Conservation (phyloP, 2,888 invertebrate genomes). For the Anarsia innoxiella region DNA sequence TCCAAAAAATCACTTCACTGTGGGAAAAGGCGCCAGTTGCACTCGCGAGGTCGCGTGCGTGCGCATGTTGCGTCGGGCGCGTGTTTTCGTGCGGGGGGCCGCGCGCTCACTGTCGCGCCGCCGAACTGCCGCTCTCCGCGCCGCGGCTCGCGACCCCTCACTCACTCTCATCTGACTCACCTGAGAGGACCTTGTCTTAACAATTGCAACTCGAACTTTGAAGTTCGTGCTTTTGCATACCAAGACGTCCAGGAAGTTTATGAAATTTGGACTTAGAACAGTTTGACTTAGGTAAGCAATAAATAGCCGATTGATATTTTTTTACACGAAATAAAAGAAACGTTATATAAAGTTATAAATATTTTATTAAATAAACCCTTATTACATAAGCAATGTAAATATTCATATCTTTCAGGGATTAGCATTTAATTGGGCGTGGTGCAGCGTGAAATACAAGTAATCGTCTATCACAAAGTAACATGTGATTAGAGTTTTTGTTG, state of each 20-base stretch:
- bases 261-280: constrained; percentile 7
- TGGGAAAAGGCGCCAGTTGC: constrained; percentile 38
- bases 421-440: constrained; percentile 2
- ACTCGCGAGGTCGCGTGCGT: constrained; percentile 50
- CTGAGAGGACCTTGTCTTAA: constrained; percentile 16
- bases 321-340: no score
- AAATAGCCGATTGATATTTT: no score
- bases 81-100: constrained; percentile 48
- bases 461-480: no score
- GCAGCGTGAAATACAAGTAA: neutral
- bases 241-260: no score
- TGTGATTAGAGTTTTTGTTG: no score
- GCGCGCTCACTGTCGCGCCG: constrained; percentile 46
- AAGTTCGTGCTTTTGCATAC: no score
- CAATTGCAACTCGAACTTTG: no score
- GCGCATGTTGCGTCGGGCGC: constrained; percentile 53
- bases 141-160: constrained; percentile 20
- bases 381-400: no score
- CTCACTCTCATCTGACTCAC: constrained; percentile 27
- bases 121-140: constrained; percentile 2
- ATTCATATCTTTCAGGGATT: no score
- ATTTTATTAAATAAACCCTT: no score
- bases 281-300: no score
- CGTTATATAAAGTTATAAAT: no score
- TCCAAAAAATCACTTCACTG: constrained; percentile 63